Evolutionary conservation across 2,113 vertebrate species (phyloP).

Genomic region (Rhabdomys dilectus): DNA sequence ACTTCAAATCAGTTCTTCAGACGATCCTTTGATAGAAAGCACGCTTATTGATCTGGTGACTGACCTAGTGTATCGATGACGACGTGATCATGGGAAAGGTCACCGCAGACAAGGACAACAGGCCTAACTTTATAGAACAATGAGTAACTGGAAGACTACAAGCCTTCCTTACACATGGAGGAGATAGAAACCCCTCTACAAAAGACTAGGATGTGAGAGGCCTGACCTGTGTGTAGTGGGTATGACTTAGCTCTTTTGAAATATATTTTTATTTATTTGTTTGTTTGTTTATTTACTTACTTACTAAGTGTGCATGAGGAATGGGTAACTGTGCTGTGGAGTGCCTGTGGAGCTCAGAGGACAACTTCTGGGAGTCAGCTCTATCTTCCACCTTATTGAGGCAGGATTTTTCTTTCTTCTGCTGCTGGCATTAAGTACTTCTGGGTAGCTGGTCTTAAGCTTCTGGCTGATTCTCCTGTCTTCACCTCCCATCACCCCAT

Average conservation of each 20-base stretch:
- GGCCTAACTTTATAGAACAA: not conserved
- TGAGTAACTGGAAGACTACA: conserved; percentile 11
- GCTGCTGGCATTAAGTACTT: not conserved
- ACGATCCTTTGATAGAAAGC: not conserved
- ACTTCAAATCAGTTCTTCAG: not conserved
- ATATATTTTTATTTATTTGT: not conserved
- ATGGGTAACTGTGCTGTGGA: too few species aligned
- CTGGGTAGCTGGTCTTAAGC: not conserved
- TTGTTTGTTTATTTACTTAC: not conserved
- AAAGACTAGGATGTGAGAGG: not conserved
- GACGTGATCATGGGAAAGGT: conserved; percentile 45
- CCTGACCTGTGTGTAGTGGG: not conserved
- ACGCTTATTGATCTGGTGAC: conserved; percentile 56
- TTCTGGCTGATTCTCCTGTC: not conserved
- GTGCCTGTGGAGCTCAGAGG: not conserved
- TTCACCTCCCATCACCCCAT: not conserved
- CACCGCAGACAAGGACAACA: conserved; percentile 29
- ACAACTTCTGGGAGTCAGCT: not conserved
- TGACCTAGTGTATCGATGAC: conserved; percentile 23
- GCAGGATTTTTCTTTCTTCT: not conserved
- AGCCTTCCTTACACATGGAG: not conserved
- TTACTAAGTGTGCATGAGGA: not conserved
- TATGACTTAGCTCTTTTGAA: not conserved
- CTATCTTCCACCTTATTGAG: too few species aligned
- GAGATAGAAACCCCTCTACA: not conserved